Base-by-base conservation (phyloP, 2,113 vertebrate genomes). In the Charina bottae region DNA sequence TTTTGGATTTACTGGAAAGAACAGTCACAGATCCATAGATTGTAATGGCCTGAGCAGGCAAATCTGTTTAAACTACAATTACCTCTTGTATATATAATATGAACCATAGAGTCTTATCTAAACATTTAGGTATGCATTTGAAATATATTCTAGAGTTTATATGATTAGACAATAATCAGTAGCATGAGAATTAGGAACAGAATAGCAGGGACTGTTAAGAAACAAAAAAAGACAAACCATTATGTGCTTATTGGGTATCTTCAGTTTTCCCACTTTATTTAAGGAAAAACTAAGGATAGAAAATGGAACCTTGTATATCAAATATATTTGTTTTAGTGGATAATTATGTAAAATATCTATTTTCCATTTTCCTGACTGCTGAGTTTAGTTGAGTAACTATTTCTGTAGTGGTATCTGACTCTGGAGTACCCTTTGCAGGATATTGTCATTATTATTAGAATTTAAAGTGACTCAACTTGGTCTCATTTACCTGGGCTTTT, bases 91-190 rank as follows among this genome's bases (percentile, higher is more conserved):
- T 64, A 42, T 37, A 64, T 89, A 85, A 89, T 87, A 89, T 6
- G 19, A 89, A 64, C 87, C 72, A 92, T 84, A 92, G 84, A 88
- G 19, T 60, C 54, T 88, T 92, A 92, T 88, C 33, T 85, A 91
- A 91, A 24, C 60, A 87, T 91, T 91, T 33, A 28, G 55, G 37
- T n/a, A 37, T 92, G 86, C 28, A 53, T 88, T 88, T 92, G 60
- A 92, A 92, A 92, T 89, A 84, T 84, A 92, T 89, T 42, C 28
- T 62, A 37, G 56, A 58, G 42, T 24, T 62, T 55, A 59, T 89
- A 42, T 88, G 58, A 85, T 85, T 89, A 84, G 87, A 84, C 46
- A 84, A 89, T 60, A 83, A 62, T 54, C 91, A 89, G 42, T 53
- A 88, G 55, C 72, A 92, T 37, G 53, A 58, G 60, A 64, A 55